These are phyloP conservation scores for Hylia prasina DNA, from an alignment of 2,113 vertebrate genomes.

Conservation along the genomic window DNA sequence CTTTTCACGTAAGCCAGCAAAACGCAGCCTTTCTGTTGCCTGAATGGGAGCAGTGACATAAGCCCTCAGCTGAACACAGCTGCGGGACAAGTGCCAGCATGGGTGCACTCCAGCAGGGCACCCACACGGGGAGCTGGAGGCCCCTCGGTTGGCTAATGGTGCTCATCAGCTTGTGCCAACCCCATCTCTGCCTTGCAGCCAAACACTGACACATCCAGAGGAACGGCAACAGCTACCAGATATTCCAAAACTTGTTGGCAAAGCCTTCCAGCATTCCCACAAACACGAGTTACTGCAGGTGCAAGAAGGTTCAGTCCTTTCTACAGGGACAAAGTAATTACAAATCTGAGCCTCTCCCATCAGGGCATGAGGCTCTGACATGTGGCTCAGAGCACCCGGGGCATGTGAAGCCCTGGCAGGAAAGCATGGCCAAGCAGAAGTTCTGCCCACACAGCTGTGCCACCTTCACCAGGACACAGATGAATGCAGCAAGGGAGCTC, in stretches of 20 bases:
- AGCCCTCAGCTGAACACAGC: slow-evolving; percentile 55
- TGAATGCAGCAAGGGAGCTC: not conserved
- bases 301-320: not conserved
- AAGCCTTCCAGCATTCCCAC: not conserved
- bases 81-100: slow-evolving; percentile 23
- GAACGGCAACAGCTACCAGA: not conserved
- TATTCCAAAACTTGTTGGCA: not conserved
- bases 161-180: not conserved
- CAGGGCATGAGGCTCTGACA: not conserved
- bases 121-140: not conserved
- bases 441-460: not conserved
- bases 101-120: not conserved
- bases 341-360: not conserved
- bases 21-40: slow-evolving; percentile 48
- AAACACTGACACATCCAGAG: not conserved
- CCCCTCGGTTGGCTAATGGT: not conserved
- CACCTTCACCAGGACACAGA: not conserved
- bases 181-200: not conserved
- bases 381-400: not conserved
- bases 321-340: not conserved
- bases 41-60: slow-evolving; percentile 57
- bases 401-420: not conserved
- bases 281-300: not conserved
- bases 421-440: not conserved
- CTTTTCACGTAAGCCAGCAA: slow-evolving; percentile 61